A percentile compares a stretch with the other conserved stretches of the same genome.
Evolutionary conservation across 1,140 invertebrate genomes (phyloP).

Genomic region (Scaptomyza hsui): DNA sequence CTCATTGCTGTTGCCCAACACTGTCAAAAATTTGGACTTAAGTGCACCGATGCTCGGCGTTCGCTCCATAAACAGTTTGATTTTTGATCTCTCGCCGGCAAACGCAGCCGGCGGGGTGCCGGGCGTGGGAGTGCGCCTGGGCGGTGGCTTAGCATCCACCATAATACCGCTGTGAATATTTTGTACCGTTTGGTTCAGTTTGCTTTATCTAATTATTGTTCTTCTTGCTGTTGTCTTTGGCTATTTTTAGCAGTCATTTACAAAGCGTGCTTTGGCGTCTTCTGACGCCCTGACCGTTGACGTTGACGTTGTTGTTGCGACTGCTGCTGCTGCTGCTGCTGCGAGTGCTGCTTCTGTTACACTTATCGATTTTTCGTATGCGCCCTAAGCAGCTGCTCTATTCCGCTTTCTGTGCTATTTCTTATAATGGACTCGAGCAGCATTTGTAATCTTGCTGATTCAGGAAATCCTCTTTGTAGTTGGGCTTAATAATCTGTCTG

Average conservation of each 20-base stretch:
- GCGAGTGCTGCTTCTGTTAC: constrained; percentile 54
- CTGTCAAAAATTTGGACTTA: constrained; percentile 84
- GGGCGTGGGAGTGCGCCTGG: constrained; percentile 44
- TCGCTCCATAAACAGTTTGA: constrained; percentile 84
- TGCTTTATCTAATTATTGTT: constrained; percentile 1
- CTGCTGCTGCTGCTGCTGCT: neutral
- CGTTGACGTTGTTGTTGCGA: constrained; percentile 2
- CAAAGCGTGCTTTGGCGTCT: constrained; percentile 27
- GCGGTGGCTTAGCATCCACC: constrained; percentile 71
- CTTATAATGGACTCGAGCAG: neutral
- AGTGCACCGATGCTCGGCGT: constrained; percentile 83
- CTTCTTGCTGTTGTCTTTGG: neutral
- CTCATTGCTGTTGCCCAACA: constrained; percentile 84
- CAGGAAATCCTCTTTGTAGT: constrained; percentile 11
- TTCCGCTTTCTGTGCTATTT: constrained; percentile 8
- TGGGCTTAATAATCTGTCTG: neutral
- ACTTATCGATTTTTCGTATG: constrained; percentile 21
- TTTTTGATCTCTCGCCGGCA: constrained; percentile 80
- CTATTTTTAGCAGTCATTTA: constrained; percentile 51
- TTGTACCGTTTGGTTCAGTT: neutral
- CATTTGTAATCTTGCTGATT: constrained; percentile 5
- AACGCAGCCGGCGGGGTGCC: constrained; percentile 69
- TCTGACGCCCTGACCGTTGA: constrained; percentile 30
- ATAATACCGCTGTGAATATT: constrained; percentile 36
- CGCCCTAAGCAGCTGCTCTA: constrained; percentile 18